Evolutionary conservation across 2,888 invertebrate genomes (phyloP).

Genomic region (Andrena camellia): DNA sequence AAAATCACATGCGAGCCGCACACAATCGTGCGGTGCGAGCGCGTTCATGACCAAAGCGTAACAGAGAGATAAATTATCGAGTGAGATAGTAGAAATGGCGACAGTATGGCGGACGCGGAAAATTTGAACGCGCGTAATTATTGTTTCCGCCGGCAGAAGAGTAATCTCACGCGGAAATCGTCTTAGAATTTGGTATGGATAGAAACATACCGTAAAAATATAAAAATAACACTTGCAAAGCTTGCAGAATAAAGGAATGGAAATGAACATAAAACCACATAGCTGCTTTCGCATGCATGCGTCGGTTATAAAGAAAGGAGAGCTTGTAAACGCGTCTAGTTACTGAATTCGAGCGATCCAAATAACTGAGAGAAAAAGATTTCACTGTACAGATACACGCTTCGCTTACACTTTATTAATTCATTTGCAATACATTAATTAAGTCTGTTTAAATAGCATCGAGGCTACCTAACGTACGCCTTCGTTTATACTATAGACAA

Average conservation of each 20-base stretch:
- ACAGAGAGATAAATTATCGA: not conserved
- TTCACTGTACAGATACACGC: constrained; percentile 81
- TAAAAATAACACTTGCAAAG: too few relatives aligned
- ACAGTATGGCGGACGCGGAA: constrained; percentile 34
- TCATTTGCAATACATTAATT: constrained; percentile 85
- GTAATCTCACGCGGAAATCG: not conserved
- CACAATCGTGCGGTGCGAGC: not conserved
- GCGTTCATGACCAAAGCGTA: not conserved
- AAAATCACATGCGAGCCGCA: not conserved
- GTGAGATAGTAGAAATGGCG: not conserved
- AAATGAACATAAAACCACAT: too few relatives aligned
- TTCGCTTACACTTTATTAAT: constrained; percentile 85
- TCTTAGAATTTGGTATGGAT: too few relatives aligned
- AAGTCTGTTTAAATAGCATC: constrained; percentile 85
- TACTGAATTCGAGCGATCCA: constrained; percentile 19
- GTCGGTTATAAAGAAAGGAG: too few relatives aligned
- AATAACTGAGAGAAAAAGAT: constrained; percentile 58
- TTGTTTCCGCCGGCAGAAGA: constrained; percentile 1
- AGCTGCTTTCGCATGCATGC: too few relatives aligned
- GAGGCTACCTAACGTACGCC: constrained; percentile 82
- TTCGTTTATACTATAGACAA: constrained; percentile 84
- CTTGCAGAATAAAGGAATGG: too few relatives aligned
- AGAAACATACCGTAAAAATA: too few relatives aligned
- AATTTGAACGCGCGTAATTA: constrained; percentile 28
- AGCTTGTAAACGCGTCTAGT: too few relatives aligned